Percentiles rank a stretch among this genome's conserved stretches.
Evolutionary conservation across 2,888 invertebrate genomes (phyloP).

Genomic region (Orchesella flavescens): DNA sequence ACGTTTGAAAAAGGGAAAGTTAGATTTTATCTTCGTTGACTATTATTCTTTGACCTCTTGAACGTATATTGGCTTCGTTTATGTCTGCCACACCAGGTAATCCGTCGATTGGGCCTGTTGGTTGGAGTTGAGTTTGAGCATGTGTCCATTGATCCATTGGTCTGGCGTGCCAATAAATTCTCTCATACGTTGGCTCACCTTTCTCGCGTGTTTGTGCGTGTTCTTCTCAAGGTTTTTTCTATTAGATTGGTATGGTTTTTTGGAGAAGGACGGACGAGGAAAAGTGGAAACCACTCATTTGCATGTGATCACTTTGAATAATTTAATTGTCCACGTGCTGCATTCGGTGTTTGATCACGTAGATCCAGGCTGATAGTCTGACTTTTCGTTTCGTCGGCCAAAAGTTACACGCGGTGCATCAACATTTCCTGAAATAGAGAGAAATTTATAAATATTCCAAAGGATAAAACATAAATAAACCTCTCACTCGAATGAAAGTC

Average conservation of each 20-base stretch:
- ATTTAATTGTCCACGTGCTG: conserved; percentile 59
- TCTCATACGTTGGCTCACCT: neutral
- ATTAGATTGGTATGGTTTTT: neutral
- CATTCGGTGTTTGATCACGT: neutral
- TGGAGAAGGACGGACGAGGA: neutral
- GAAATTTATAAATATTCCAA: too few species aligned
- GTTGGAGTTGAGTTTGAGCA: too few species aligned
- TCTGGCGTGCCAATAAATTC: neutral
- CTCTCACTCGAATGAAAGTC: too few species aligned
- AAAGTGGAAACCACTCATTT: conserved; percentile 15
- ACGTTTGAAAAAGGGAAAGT: conserved; percentile 8
- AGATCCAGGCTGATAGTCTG: neutral
- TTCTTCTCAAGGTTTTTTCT: neutral
- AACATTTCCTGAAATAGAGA: too few species aligned
- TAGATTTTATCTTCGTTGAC: conserved; percentile 14
- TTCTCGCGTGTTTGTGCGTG: neutral
- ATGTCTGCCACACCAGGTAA: conserved; percentile 11
- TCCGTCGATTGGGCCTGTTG: conserved; percentile 2
- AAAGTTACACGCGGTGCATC: too few species aligned
- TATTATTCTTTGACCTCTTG: conserved; percentile 27
- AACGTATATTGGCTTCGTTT: conserved; percentile 3
- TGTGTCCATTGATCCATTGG: neutral
- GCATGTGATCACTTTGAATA: conserved; percentile 48
- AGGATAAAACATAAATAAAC: too few species aligned
- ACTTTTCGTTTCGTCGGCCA: too few species aligned